Evolutionary conservation across 2,113 vertebrate species (phyloP).

Genomic region (Uria lomvia): DNA sequence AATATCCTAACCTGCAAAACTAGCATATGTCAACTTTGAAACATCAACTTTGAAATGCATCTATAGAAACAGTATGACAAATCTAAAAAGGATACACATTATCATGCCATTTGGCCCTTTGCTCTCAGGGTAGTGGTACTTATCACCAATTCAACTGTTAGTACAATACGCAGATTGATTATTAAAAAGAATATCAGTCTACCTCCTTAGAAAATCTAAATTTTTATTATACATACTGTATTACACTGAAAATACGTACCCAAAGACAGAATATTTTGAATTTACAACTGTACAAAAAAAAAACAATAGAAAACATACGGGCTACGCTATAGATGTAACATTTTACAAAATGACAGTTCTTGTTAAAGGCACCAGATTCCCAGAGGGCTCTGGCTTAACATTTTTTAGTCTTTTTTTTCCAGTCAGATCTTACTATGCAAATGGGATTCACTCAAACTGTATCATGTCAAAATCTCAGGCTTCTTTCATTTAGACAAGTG

Average conservation of each 20-base stretch:
- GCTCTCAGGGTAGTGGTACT: not conserved
- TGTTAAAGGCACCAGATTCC: constrained; percentile 66
- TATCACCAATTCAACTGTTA: not conserved
- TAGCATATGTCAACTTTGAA: not conserved
- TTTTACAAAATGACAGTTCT: constrained; percentile 67
- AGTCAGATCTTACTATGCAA: constrained; percentile 24
- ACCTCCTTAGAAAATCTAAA: constrained; percentile 73
- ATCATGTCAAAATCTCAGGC: not conserved
- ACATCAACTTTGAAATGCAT: not conserved
- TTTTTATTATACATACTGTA: constrained; percentile 73
- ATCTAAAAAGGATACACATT: not conserved
- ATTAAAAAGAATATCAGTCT: not conserved
- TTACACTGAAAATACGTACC: constrained; percentile 71
- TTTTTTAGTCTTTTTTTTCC: constrained; percentile 22
- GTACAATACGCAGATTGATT: not conserved
- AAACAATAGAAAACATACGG: constrained; percentile 57
- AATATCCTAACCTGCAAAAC: not conserved
- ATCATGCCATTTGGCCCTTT: not conserved
- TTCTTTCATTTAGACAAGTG: not conserved
- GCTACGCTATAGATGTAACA: constrained; percentile 46
- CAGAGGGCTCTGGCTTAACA: constrained; percentile 44
- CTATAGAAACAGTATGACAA: not conserved
- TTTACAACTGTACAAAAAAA: constrained; percentile 72
- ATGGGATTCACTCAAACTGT: not conserved
- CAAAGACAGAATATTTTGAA: constrained; percentile 57